Percentiles rank a stretch among this genome's conserved stretches.
Evolutionary conservation across 2,113 vertebrate genomes (phyloP).

Genomic region (Guaruba guarouba): DNA sequence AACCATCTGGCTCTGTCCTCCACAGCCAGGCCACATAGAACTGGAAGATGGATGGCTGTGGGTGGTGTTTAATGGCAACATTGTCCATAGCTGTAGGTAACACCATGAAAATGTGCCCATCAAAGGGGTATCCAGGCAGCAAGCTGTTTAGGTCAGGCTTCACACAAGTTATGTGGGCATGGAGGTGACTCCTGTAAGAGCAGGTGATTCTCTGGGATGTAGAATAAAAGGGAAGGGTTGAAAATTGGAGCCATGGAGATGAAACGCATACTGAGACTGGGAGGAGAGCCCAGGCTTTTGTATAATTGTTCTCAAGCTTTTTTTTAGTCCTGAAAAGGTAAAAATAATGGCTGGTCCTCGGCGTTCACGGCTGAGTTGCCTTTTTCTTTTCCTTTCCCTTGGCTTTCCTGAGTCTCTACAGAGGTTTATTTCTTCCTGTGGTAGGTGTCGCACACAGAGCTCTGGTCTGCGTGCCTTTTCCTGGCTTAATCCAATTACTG

Average conservation of each 20-base stretch:
- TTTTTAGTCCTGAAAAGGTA: not conserved
- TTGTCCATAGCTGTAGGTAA: not conserved
- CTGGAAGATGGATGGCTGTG: not conserved
- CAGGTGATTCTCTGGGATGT: not conserved
- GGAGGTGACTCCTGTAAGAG: not conserved
- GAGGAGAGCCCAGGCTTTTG: not conserved
- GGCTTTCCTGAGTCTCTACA: not conserved
- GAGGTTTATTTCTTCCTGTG: not conserved
- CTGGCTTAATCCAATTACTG: not conserved
- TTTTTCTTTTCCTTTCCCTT: not conserved
- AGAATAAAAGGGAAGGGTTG: not conserved
- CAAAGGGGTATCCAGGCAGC: not conserved
- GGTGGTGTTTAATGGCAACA: fast-evolving
- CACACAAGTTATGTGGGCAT: not conserved
- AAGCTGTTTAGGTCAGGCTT: not conserved
- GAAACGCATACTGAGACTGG: not conserved
- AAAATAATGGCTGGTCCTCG: not conserved
- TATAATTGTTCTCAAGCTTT: not conserved
- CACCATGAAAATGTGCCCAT: not conserved
- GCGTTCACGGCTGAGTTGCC: fast-evolving
- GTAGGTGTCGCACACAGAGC: not conserved
- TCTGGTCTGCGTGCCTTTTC: not conserved
- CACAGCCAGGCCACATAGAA: not conserved
- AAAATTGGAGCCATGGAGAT: not conserved
- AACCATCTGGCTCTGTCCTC: not conserved